Conservation (phyloP, 2,113 vertebrate genomes). For the Apaloderma vittatum region DNA sequence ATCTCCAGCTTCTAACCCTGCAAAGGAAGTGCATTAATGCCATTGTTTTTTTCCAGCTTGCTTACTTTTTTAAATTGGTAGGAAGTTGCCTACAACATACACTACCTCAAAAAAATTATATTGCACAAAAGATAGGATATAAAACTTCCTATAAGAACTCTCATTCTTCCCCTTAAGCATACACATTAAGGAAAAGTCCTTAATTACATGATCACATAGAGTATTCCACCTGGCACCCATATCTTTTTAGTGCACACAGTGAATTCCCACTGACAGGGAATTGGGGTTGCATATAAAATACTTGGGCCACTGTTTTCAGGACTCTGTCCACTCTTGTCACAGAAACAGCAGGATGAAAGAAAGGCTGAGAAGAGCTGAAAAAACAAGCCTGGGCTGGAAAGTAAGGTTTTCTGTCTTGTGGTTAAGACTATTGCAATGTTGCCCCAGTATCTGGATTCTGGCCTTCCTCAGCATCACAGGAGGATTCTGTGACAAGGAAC, state of each 20-base stretch:
- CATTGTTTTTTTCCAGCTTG: accelerated
- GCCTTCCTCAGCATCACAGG: neutral
- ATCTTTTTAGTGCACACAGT: neutral
- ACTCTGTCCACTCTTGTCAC: neutral
- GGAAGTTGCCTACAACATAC: neutral
- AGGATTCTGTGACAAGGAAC: neutral
- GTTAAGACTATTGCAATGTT: neutral
- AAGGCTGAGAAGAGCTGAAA: neutral
- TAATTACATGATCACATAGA: neutral
- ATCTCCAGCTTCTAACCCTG: neutral
- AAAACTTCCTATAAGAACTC: neutral
- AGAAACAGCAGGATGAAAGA: neutral
- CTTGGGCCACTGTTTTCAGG: neutral
- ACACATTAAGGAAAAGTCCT: neutral
- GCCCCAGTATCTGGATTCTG: neutral
- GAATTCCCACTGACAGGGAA: neutral
- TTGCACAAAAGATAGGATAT: neutral
- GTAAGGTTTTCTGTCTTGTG: neutral
- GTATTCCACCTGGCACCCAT: neutral
- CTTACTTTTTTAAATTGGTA: neutral
- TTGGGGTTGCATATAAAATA: neutral
- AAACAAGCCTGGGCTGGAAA: neutral
- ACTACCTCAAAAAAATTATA: neutral
- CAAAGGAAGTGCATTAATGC: neutral
- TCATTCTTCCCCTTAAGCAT: neutral